Base-by-base conservation (phyloP, 2,888 invertebrate species). In the Parelbella ahira region DNA sequence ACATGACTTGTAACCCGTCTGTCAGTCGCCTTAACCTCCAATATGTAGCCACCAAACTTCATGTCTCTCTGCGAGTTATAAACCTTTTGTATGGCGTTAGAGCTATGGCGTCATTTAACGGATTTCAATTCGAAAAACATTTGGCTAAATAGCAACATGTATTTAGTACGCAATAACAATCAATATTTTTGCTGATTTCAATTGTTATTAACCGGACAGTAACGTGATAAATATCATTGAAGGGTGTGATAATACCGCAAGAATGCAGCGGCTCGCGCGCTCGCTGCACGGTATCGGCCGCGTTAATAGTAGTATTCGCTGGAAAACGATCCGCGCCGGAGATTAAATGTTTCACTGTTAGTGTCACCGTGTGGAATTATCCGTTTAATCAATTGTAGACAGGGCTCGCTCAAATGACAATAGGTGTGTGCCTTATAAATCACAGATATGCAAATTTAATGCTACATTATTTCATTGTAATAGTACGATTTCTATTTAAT, bases 271-370 rank as follows among this genome's bases (percentile, higher is more conserved):
- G n/a, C n/a, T 10, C 8, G 24, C 9, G 7, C 8, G 7, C 12
- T 32, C 6, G 4, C 25, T 32, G 32, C 20, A 7, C n/a, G 15
- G 21, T 15, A 15, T 28, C 24, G 21, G 21, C 12, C 13, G 20
- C 18, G 18, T 18, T 37, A 37, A 13, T 20, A 37, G 19, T 28
- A 28, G 12, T 28, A 20, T 33, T 34, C 21, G 9, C 12, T 10
- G 3, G 23, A 42, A 21, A 28, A 23, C 28, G 28, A 37, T 29
- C 12, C 9, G 20, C 13, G n/a, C n/a, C n/a, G 3, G 28, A 34
- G 42, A 42, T 42, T 34, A 34, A 34, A 42, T 42, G 34, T 34
- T 23, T 42, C 5, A 15, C 28, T 11, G 28, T 6, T 33, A 18
- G 21, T 34, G 41, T 42, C 41, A 42, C 13, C 9, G 21, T 13